A percentile compares a stretch with the other conserved stretches of the same genome.
Evolutionary conservation across 2,113 vertebrate species (phyloP).

Genomic region (Tachycineta bicolor): DNA sequence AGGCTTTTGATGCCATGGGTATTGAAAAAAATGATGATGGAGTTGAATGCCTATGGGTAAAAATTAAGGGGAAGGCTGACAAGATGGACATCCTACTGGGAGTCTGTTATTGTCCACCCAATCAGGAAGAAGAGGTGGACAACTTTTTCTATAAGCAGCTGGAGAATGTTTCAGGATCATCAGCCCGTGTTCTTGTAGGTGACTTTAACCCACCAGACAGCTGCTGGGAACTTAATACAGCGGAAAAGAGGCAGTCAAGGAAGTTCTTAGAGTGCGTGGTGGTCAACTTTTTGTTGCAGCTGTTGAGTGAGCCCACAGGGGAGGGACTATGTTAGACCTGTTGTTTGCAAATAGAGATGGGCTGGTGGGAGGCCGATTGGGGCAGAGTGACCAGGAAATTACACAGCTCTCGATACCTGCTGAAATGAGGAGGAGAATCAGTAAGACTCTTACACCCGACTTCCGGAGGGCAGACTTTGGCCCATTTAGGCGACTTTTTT

Average conservation of each 20-base stretch:
- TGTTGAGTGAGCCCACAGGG: not conserved
- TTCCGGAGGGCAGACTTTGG: not conserved
- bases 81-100: not conserved
- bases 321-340: too few species aligned
- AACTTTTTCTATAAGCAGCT: too few species aligned
- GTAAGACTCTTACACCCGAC: too few species aligned
- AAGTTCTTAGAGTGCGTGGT: too few species aligned
- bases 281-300: not conserved
- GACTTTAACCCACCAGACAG: not conserved
- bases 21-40: too few species aligned
- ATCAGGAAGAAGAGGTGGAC: not conserved
- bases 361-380: not conserved
- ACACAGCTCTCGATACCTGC: rapidly evolving
- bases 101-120: not conserved
- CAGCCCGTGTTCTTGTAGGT: not conserved
- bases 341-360: not conserved
- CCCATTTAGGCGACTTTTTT: not conserved
- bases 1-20: too few species aligned
- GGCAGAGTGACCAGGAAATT: not conserved
- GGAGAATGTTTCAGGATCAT: too few species aligned
- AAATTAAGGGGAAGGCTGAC: not conserved
- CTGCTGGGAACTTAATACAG: not conserved
- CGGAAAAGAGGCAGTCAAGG: not conserved
- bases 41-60: too few species aligned
- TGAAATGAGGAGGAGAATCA: not conserved